Conservation (phyloP, 2,113 vertebrate species). For the Alectura lathami region DNA sequence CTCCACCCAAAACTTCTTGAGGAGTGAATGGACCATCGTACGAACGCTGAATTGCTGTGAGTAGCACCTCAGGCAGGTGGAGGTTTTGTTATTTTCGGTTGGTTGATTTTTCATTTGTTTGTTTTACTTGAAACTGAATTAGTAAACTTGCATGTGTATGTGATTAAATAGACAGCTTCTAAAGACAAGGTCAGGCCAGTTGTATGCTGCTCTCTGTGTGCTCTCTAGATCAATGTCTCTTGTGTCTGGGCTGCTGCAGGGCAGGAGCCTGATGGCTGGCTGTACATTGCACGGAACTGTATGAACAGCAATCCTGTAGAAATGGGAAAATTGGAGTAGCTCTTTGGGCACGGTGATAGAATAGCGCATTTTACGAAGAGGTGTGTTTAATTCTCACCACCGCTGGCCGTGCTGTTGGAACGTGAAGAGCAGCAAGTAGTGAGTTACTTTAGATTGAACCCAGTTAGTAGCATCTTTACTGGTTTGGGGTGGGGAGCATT, state of each 20-base stretch:
- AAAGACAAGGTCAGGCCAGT: not conserved
- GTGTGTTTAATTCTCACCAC: not conserved
- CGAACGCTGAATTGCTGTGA: not conserved
- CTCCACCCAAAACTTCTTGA: not conserved
- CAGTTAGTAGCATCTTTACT: not conserved
- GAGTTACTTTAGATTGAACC: not conserved
- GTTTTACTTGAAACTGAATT: not conserved
- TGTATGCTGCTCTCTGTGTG: not conserved
- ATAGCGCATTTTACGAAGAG: not conserved
- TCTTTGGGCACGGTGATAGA: not conserved
- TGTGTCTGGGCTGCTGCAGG: not conserved
- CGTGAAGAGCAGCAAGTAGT: not conserved
- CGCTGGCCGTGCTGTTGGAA: not conserved
- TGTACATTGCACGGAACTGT: not conserved
- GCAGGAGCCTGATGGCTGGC: not conserved
- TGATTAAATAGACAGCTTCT: not conserved
- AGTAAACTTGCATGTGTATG: not conserved
- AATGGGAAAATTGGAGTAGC: not conserved
- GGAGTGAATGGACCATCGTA: not conserved
- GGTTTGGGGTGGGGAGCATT: not conserved
- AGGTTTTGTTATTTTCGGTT: not conserved
- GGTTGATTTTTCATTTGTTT: not conserved
- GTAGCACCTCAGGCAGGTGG: not conserved
- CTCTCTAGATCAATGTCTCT: not conserved
- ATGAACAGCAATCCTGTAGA: not conserved